Percentiles rank a stretch among this genome's conserved stretches.
phyloP scores from a whole-genome alignment of 2,113 vertebrate species.

The Gymnarchus niloticus region DNA sequence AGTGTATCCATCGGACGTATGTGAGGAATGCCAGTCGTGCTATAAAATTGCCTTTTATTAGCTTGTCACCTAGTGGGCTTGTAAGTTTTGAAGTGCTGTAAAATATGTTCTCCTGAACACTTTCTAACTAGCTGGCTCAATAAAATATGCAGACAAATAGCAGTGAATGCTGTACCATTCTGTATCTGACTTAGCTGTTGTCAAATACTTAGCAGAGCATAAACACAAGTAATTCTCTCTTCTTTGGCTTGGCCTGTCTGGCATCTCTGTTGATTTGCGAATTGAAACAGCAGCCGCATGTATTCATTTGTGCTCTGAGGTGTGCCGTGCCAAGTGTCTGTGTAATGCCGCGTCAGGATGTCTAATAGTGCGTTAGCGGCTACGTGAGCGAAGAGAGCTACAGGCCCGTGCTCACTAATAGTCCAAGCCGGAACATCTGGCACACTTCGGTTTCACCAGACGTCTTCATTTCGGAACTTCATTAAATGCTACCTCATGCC shows the following conservation, averaged over 20 bases:
- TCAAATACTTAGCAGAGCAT: not conserved
- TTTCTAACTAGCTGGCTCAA: not conserved
- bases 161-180: not conserved
- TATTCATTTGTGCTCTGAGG: not conserved
- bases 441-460: too few species aligned
- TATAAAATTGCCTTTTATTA: slow-evolving; percentile 7
- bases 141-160: not conserved
- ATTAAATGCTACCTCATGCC: not conserved
- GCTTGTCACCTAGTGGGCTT: not conserved
- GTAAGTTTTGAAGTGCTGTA: not conserved
- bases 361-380: not conserved
- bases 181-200: not conserved
- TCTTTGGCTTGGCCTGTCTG: not conserved
- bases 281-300: not conserved
- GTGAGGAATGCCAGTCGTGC: not conserved
- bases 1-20: not conserved
- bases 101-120: not conserved
- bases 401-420: not conserved
- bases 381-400: not conserved
- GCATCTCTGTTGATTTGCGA: not conserved
- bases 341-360: not conserved
- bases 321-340: not conserved
- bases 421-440: not conserved
- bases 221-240: not conserved
- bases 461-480: not conserved